phyloP scores from a whole-genome alignment of 2,113 vertebrate species.

The Melierax canorus region DNA sequence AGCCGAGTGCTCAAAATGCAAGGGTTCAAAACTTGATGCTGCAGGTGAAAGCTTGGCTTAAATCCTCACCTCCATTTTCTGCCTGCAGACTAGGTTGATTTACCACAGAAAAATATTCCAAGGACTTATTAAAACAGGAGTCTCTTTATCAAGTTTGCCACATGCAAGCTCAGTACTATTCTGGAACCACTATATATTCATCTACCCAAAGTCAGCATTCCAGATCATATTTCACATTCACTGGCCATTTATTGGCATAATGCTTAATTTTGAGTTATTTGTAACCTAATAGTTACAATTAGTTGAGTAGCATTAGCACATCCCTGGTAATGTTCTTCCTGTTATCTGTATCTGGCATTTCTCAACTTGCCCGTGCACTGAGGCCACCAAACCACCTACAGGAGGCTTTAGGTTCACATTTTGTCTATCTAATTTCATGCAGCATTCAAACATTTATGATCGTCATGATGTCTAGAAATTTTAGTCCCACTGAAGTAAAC shows the following conservation, averaged over 20 bases:
- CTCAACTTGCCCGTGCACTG: accelerated
- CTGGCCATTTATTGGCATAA: background rate
- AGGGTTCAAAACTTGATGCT: background rate
- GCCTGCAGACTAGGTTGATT: background rate
- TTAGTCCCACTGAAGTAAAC: background rate
- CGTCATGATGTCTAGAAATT: background rate
- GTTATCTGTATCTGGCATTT: background rate
- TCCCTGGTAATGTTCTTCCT: background rate
- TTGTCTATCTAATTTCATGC: background rate
- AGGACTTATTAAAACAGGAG: background rate
- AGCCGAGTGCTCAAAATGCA: background rate
- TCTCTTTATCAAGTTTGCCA: background rate
- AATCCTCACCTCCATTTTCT: background rate
- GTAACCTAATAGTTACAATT: background rate
- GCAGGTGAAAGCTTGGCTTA: background rate
- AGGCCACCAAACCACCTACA: background rate
- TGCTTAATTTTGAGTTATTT: background rate
- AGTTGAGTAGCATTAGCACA: background rate
- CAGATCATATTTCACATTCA: background rate
- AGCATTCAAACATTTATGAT: background rate
- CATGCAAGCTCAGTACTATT: background rate
- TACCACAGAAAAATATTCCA: background rate
- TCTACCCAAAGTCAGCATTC: background rate
- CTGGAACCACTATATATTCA: background rate
- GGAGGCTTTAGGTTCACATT: background rate